Evolutionary conservation across 1,140 invertebrate genomes (phyloP), one percentile per base, ranked within the genome.

Genomic region (Anastrepha ludens): DNA sequence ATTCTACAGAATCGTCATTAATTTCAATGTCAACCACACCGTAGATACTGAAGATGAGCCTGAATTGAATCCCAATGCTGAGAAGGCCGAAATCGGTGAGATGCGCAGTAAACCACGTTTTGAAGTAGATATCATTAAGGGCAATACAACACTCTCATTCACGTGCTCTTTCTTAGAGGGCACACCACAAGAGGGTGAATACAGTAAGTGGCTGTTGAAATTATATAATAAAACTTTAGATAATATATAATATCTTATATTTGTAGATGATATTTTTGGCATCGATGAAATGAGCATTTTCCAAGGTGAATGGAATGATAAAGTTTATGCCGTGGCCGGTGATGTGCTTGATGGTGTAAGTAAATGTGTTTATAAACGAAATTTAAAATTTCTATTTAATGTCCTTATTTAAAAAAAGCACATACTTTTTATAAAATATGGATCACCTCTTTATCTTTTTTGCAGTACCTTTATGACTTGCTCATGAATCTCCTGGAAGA

Each of bases 401-500:
- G 29, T 0, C 29, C 29, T 29, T 29, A 29, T 29, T 29, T 29
- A 29, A 29, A 29, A 29, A 29, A n/a, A 13, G 60, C n/a, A 62
- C 60, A 62, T n/a, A 62, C 29, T 29, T 29, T 29, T 29, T 29
- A 0, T 29, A 29, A 29, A 62, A 13, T 62, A 62, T 4, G 4
- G 15, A 17, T 62, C 9, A 13, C 8, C 15, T 89, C 67, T 86
- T 60, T 90, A 86, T 90, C 89, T 93, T 91, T 96, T 96, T 15
- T 88, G 70, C 94, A 98, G 97, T 98, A 98, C 91, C 94, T 99
- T 44, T 99, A 99, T 92, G 98, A 99, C 93, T 94, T 99, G 39
- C 94, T 99, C 65, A 97, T 99, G 97, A 98, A 98, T 91, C 95
- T 97, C 88, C 94, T 99, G 85, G 98, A 99, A 92, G 98, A 99